Percentiles rank a stretch among this genome's conserved stretches.
phyloP scores from a whole-genome alignment of 2,113 vertebrate genomes.

The Phrynosoma blainvillii region DNA sequence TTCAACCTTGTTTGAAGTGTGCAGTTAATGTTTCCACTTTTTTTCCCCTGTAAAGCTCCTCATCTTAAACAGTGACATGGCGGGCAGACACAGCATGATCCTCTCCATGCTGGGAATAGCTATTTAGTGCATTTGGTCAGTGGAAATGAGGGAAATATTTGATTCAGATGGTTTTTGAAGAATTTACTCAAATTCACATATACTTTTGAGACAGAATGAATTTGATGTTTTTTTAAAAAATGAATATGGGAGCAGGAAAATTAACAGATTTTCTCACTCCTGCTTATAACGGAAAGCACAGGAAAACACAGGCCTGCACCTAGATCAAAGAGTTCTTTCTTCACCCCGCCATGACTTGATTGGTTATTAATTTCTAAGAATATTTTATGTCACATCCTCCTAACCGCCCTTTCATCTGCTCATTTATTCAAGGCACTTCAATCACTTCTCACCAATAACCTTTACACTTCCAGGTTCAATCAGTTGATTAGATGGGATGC shows the following conservation, averaged over 20 bases:
- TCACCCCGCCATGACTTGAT: not conserved
- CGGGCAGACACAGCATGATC: not conserved
- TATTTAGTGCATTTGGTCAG: not conserved
- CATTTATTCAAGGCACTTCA: not conserved
- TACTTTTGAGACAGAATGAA: too few relatives aligned
- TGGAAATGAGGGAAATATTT: not conserved
- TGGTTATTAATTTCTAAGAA: slow-evolving; percentile 26
- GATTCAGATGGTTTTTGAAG: not conserved
- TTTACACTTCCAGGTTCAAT: not conserved
- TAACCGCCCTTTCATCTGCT: not conserved
- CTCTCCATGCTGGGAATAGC: not conserved
- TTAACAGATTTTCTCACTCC: not conserved
- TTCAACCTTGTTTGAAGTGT: too few relatives aligned
- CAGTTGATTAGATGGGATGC: not conserved
- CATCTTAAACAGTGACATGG: too few relatives aligned
- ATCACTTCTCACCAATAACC: not conserved
- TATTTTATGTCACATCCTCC: not conserved
- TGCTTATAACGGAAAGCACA: not conserved
- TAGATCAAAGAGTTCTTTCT: not conserved
- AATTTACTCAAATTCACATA: too few relatives aligned
- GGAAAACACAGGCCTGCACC: not conserved
- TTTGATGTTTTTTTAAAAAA: too few relatives aligned
- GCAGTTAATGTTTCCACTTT: too few relatives aligned
- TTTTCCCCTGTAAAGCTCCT: too few relatives aligned
- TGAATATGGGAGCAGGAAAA: too few relatives aligned